A percentile compares a stretch with the other conserved stretches of the same genome.
These are phyloP conservation scores for Xylota segnis DNA, from an alignment of 2,888 invertebrate genomes.

Conservation along the genomic window DNA sequence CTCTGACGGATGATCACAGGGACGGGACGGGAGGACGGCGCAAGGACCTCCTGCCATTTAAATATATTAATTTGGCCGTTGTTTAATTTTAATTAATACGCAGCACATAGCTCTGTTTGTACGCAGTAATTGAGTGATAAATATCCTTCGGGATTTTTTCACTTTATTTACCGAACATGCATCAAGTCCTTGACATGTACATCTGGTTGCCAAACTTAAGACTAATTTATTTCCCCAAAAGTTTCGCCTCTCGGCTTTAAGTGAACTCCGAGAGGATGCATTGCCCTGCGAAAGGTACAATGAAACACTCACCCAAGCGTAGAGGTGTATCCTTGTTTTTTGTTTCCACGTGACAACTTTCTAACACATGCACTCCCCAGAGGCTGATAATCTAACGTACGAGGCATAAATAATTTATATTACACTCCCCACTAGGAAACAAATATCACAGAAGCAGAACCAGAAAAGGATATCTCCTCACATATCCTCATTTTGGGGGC, in stretches of 20 bases:
- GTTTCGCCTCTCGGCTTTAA: too few species aligned
- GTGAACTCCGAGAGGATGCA: too few species aligned
- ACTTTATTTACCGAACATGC: too few species aligned
- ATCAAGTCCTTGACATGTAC: too few species aligned
- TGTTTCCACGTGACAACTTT: neutral
- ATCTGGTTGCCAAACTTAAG: too few species aligned
- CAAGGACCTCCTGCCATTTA: neutral
- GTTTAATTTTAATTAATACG: constrained; percentile 4
- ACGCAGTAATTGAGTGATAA: neutral
- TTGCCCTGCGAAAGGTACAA: neutral
- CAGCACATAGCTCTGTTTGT: neutral
- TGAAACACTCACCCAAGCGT: neutral
- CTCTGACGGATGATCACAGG: neutral
- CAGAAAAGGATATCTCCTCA: constrained; percentile 17
- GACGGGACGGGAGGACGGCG: neutral
- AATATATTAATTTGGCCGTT: neutral
- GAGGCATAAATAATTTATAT: constrained; percentile 1
- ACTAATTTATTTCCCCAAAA: too few species aligned
- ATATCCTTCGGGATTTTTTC: neutral
- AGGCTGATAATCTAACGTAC: constrained; percentile 4
- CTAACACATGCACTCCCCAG: neutral
- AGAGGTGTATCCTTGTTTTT: neutral
- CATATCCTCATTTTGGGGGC: constrained; percentile 13
- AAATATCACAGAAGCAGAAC: neutral
- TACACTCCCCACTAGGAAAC: neutral